phyloP scores from a whole-genome alignment of 2,888 invertebrate genomes.

The Subacronicta megacephala region DNA sequence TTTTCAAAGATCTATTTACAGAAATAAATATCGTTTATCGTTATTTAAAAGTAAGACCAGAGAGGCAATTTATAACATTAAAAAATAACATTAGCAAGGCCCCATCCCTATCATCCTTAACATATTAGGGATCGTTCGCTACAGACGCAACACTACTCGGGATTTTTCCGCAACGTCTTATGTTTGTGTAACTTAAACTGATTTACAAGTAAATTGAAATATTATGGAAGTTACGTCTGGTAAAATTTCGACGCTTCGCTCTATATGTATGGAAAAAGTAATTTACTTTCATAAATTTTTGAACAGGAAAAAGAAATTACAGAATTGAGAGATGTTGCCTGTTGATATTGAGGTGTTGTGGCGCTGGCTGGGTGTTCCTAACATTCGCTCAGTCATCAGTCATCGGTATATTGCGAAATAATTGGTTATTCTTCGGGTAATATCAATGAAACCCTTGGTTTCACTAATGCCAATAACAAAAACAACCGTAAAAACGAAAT shows the following conservation, averaged over 20 bases:
- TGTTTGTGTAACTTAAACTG: conserved; percentile 59
- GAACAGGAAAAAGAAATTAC: conserved; percentile 7
- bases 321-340: not conserved
- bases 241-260: conserved; percentile 34
- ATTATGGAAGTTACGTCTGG: conserved; percentile 51
- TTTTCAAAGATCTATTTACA: too few relatives aligned
- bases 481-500: too few relatives aligned
- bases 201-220: conserved; percentile 69
- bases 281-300: conserved; percentile 27
- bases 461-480: too few relatives aligned
- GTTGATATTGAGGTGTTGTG: not conserved
- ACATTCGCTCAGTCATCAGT: too few relatives aligned
- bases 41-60: too few relatives aligned
- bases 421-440: too few relatives aligned
- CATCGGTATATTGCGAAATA: too few relatives aligned
- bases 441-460: too few relatives aligned
- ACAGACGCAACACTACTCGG: conserved; percentile 67
- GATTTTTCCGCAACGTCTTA: conserved; percentile 65
- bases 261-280: conserved; percentile 33
- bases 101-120: conserved; percentile 60
- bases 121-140: conserved; percentile 73
- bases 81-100: too few relatives aligned
- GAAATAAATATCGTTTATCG: too few relatives aligned
- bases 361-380: too few relatives aligned
- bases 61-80: too few relatives aligned